phyloP scores from a whole-genome alignment of 2,113 vertebrate species.

The pig (Sus scrofa) region T2T-Sscrofa CM000817.6:68729501-68730000 shows the following conservation, averaged over 20 bases:
- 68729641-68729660: rapidly evolving
- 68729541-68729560: rapidly evolving
- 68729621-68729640: neutral
- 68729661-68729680: neutral
- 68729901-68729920: neutral
- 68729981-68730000: rapidly evolving
- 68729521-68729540: no score
- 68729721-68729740: rapidly evolving
- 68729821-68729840: rapidly evolving
- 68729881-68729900: neutral
- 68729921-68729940: neutral
- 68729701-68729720: no score
- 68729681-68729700: rapidly evolving
- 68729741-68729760: no score
- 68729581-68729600: neutral
- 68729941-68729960: no score
- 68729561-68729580: neutral
- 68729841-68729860: neutral
- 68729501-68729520: rapidly evolving
- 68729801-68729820: neutral
- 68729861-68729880: rapidly evolving
- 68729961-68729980: neutral
- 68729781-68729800: no score
- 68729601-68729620: neutral
- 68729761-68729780: neutral